Percentiles rank a stretch among this genome's conserved stretches.
These are phyloP conservation scores for Nothocercus julius DNA, from an alignment of 2,113 vertebrate genomes.

Conservation along the genomic window DNA sequence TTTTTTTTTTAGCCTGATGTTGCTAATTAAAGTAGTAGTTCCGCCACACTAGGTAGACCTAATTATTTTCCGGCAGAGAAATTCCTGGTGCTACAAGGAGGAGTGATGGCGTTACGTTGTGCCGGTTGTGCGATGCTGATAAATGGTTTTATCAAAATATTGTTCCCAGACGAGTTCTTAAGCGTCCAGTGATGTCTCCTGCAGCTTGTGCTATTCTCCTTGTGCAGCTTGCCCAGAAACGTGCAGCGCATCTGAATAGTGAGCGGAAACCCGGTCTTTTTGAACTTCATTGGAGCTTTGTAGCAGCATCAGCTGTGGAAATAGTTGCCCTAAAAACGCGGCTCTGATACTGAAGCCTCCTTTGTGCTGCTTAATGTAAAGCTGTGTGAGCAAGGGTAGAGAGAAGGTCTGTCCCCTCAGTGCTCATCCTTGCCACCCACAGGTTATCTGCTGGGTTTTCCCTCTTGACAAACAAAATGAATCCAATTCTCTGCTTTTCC, in stretches of 20 bases:
- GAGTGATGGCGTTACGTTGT: background rate
- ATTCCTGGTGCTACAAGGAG: background rate
- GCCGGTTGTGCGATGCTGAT: background rate
- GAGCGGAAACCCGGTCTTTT: slow-evolving; percentile 46
- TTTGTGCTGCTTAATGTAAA: background rate
- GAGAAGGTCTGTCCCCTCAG: background rate
- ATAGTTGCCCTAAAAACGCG: background rate
- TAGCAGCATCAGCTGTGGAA: background rate
- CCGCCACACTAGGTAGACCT: background rate
- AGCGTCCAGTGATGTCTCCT: background rate
- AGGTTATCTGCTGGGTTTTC: background rate
- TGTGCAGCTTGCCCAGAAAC: slow-evolving; percentile 43
- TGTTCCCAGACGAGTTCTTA: background rate
- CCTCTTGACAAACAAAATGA: background rate
- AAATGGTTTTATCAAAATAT: background rate
- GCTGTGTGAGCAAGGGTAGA: background rate
- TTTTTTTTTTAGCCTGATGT: background rate
- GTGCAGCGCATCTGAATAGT: slow-evolving; percentile 24
- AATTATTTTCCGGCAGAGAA: background rate
- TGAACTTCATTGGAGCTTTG: slow-evolving; percentile 5
- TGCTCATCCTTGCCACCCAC: background rate
- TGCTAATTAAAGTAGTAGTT: background rate
- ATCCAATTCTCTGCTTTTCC: background rate
- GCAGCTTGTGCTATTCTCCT: slow-evolving; percentile 16
- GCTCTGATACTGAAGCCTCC: background rate